Evolutionary conservation across 23 tunicate species (phyloP).

Genomic region (Styela clava): DNA sequence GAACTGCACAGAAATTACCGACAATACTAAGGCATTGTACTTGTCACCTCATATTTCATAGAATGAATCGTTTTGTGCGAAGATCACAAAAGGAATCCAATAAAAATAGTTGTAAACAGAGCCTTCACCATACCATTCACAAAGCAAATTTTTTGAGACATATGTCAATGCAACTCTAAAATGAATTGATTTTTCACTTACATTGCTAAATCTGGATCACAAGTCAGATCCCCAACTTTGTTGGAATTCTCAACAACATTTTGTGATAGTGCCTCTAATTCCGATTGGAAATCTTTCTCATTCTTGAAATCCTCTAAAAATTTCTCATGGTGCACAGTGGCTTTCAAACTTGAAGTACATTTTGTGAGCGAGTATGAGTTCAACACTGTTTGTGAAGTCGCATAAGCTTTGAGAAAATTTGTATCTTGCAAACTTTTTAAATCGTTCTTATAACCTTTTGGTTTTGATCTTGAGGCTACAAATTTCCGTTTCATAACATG

Average conservation of each 20-base stretch:
- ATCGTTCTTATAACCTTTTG: not conserved
- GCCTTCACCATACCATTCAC: too few relatives aligned
- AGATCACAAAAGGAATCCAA: too few relatives aligned
- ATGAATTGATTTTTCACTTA: too few relatives aligned
- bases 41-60: too few relatives aligned
- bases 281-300: not conserved
- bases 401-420: not conserved
- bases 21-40: too few relatives aligned
- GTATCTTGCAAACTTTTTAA: slow-evolving; percentile 3
- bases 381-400: slow-evolving; percentile 4
- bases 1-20: too few relatives aligned
- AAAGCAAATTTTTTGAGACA: too few relatives aligned
- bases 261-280: not conserved
- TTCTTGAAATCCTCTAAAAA: not conserved
- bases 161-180: too few relatives aligned
- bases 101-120: too few relatives aligned
- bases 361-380: not conserved
- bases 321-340: slow-evolving; percentile 11
- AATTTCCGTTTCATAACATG: not conserved
- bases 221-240: not conserved
- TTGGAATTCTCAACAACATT: not conserved
- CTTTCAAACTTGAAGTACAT: not conserved
- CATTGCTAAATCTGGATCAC: not conserved
- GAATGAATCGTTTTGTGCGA: too few relatives aligned
- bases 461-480: too few relatives aligned